Conservation (phyloP, 2,797 vertebrate species). For the Schizothorax lantsangensis region DNA sequence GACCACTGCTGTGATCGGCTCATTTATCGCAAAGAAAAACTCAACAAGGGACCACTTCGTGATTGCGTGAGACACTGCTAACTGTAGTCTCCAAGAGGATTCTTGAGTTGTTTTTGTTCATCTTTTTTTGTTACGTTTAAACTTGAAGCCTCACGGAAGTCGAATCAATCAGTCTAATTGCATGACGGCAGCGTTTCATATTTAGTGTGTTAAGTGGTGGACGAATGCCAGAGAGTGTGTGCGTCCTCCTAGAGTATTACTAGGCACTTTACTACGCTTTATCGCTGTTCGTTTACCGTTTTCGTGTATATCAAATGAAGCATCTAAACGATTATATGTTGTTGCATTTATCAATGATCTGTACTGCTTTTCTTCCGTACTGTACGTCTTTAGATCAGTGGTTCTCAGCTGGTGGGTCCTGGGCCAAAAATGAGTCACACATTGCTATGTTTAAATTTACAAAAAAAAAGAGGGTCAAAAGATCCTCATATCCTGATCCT, state of each 20-base stretch:
- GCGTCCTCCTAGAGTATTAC: conserved; percentile 6
- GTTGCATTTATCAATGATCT: conserved; percentile 20
- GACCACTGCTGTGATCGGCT: conserved; percentile 40
- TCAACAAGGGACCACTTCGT: conserved; percentile 49
- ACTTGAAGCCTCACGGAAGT: conserved; percentile 75
- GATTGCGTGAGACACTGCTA: conserved; percentile 58
- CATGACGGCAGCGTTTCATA: conserved; percentile 72
- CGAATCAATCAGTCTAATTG: conserved; percentile 67
- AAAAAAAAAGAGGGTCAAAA: neutral
- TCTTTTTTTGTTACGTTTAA: conserved; percentile 65
- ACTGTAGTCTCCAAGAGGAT: conserved; percentile 58
- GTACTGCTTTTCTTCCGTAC: neutral
- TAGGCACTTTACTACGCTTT: conserved; percentile 34
- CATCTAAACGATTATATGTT: neutral
- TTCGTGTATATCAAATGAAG: conserved; percentile 37
- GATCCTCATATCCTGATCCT: neutral
- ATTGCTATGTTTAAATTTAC: neutral
- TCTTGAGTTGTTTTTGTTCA: conserved; percentile 32
- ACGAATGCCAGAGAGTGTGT: neutral
- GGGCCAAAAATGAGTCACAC: neutral
- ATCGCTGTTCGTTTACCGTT: conserved; percentile 37
- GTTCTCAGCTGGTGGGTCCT: conserved; percentile 8
- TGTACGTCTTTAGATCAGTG: neutral
- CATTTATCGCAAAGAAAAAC: neutral
- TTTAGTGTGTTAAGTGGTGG: conserved; percentile 67